Base-by-base conservation (phyloP, 2,113 vertebrate genomes). In the Synodontis membranacea region DNA sequence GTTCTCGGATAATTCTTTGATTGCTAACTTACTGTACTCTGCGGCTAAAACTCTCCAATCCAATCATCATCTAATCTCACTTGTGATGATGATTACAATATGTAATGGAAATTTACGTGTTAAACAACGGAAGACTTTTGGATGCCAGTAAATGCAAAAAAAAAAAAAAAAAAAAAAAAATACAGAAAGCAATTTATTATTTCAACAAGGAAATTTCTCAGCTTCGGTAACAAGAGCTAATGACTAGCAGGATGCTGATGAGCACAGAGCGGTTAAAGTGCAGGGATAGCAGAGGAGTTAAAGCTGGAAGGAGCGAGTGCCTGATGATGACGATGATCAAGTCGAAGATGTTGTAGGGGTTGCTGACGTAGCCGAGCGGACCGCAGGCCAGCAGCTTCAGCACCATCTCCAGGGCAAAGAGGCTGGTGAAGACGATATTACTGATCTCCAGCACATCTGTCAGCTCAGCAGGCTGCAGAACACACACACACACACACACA, bases 361-460 rank as follows among this genome's bases (percentile, higher is more conserved):
- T 99, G 91, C 96, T 97, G 94, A 99, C 96, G 92, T 99, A 99
- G 89, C 96, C 97, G 1, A 97, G 96, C 1, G 96, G 93, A 14
- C 98, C 97, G 0, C 96, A 97, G 86, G 98, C 97, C 88, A 97
- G 91, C 80, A 99, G 92, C 85, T 99, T 99, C 79, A 99, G 94
- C 58, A 99, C 93, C 98, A 99, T 99, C 93, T 99, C 98, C 86
- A 99, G 94, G 86, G 97, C 95, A 50, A 99, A 99, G 95, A 99
- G 95, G 92, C 98, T 99, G 34, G 98, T 99, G 95, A 99, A 99
- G 89, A 99, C 98, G 2, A 98, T 96, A 93, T 99, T 99, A 90
- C 97, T 99, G 95, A 99, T 98, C 96, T 99, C 98, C 94, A 99
- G 87, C 84, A 97, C 95, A 0, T 97, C 97, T 82, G 98, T 99